A percentile compares a stretch with the other conserved stretches of the same genome.
Evolutionary conservation across 1,140 invertebrate species (phyloP).

Genomic region (Lepidurus packardi): DNA sequence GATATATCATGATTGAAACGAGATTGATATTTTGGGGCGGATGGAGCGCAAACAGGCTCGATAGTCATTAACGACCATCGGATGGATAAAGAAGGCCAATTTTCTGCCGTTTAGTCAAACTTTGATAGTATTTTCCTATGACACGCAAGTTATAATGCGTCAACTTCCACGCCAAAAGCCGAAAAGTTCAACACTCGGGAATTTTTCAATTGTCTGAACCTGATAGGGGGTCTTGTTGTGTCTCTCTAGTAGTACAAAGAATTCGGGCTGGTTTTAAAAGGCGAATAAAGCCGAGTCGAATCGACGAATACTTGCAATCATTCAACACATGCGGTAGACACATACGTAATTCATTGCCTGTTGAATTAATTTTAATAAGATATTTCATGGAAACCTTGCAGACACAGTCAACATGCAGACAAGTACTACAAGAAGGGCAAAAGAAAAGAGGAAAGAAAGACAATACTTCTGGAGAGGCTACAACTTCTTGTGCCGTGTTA

Average conservation of each 20-base stretch:
- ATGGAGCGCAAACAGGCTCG: too few species aligned
- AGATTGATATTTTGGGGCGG: too few species aligned
- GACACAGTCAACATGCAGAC: neutral
- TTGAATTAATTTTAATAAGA: neutral
- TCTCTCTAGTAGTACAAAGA: neutral
- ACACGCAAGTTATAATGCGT: neutral
- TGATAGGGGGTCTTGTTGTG: slow-evolving; percentile 4
- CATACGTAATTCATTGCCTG: slow-evolving; percentile 1
- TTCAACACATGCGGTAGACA: neutral
- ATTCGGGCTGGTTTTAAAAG: neutral
- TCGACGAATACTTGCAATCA: neutral
- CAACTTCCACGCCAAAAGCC: too few species aligned
- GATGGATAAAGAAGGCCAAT: too few species aligned
- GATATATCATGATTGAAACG: too few species aligned
- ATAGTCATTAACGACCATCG: too few species aligned
- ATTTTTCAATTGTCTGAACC: slow-evolving; percentile 9
- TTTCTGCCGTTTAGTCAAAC: too few species aligned
- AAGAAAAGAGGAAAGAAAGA: neutral
- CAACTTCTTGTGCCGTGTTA: neutral
- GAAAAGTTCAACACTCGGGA: neutral
- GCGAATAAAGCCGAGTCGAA: neutral
- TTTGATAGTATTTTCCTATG: neutral
- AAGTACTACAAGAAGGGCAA: neutral
- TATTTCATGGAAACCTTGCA: neutral
- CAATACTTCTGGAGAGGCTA: neutral